Evolutionary conservation across 30 jellyfish, hydroid and myxozoan species (phyloP).

Genomic region (Mastigias papua): DNA sequence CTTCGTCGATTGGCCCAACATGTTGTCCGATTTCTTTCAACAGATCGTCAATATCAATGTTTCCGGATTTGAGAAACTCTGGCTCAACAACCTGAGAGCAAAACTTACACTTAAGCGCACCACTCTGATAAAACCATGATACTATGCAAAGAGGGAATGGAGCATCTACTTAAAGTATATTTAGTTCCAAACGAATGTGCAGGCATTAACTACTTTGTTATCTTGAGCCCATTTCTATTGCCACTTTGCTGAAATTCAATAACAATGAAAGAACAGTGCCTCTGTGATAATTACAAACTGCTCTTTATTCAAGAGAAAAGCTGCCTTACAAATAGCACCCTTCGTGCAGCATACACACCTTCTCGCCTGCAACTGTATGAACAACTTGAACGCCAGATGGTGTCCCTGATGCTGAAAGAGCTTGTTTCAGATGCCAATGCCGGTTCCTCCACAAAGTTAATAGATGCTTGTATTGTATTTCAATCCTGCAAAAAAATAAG

Average conservation of each 20-base stretch:
- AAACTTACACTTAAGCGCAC: background rate
- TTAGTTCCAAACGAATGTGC: too few species aligned
- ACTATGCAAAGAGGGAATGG: too few species aligned
- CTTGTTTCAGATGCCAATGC: constrained; percentile 92
- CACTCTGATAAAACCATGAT: background rate
- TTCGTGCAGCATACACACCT: too few species aligned
- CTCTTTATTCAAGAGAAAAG: too few species aligned
- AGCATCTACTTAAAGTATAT: too few species aligned
- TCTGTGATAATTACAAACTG: too few species aligned
- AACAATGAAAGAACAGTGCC: too few species aligned
- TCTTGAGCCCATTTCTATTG: too few species aligned
- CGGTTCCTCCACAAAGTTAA: constrained; percentile 94
- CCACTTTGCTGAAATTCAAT: too few species aligned
- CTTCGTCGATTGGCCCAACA: constrained; percentile 80
- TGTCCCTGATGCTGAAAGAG: constrained; percentile 79
- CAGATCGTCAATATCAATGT: constrained; percentile 82
- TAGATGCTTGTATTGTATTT: constrained; percentile 91
- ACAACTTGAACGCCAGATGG: constrained; percentile 75
- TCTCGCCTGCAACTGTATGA: constrained; percentile 76
- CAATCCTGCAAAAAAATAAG: constrained; percentile 58
- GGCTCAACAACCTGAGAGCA: constrained; percentile 69
- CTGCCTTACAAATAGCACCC: too few species aligned
- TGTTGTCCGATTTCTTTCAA: constrained; percentile 72
- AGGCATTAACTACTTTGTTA: too few species aligned
- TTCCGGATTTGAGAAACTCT: constrained; percentile 65